These are phyloP conservation scores for Channa argus DNA, from an alignment of 2,113 vertebrate genomes.

Conservation along the genomic window DNA sequence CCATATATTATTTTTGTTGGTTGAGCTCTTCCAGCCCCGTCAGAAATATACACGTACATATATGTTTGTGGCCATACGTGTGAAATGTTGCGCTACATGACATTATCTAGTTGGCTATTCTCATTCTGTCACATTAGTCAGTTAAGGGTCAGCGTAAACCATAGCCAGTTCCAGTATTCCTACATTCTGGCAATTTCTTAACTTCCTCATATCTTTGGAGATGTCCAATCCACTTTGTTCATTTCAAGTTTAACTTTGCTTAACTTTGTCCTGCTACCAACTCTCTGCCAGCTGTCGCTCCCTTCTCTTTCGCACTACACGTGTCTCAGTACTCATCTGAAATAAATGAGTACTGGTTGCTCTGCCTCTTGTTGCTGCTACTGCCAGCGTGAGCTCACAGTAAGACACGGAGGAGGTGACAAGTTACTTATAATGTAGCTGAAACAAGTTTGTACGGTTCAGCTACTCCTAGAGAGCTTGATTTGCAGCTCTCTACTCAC, in stretches of 20 bases:
- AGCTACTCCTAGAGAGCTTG: slow-evolving; percentile 10
- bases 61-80: no score
- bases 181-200: neutral
- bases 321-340: slow-evolving; percentile 58
- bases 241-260: slow-evolving; percentile 30
- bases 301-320: slow-evolving; percentile 2
- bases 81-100: no score
- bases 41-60: no score
- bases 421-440: slow-evolving; percentile 32
- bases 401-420: slow-evolving; percentile 15
- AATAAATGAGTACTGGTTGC: slow-evolving; percentile 57
- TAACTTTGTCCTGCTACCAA: slow-evolving; percentile 12
- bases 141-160: neutral
- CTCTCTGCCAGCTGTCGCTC: slow-evolving; percentile 60
- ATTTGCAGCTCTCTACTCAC: slow-evolving; percentile 14
- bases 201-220: neutral
- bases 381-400: slow-evolving; percentile 36
- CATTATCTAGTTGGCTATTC: no score
- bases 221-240: neutral
- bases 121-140: no score
- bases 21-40: no score
- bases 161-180: neutral
- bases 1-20: no score
- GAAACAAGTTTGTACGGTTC: slow-evolving; percentile 32
- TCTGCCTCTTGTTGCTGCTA: slow-evolving; percentile 37